These are phyloP conservation scores for Vulpes vulpes DNA, from an alignment of 2,113 vertebrate species.

Conservation along the genomic window DNA sequence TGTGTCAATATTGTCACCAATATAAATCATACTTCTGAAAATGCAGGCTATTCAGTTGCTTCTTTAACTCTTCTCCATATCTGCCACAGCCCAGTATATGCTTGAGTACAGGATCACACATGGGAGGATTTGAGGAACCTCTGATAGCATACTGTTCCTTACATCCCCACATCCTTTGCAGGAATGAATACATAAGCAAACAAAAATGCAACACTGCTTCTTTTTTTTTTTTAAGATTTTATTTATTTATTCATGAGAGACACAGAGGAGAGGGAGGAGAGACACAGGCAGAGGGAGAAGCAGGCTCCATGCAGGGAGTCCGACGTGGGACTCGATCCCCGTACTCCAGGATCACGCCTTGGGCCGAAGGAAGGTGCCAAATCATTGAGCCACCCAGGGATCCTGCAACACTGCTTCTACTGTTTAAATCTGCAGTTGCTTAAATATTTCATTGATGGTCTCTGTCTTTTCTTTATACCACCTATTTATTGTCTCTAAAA, in stretches of 20 bases:
- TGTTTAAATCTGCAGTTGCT: neutral
- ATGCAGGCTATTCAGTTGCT: neutral
- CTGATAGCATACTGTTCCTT: fast-evolving
- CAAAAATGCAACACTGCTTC: neutral
- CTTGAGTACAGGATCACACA: no score
- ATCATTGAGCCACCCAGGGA: no score
- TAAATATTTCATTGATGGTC: neutral
- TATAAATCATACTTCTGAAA: slow-evolving; percentile 40
- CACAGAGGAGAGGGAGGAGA: no score
- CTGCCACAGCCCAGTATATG: neutral
- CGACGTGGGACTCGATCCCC: no score
- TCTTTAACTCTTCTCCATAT: neutral
- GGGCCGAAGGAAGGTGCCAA: no score
- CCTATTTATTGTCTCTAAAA: neutral
- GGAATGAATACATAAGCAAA: neutral
- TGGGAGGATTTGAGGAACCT: neutral
- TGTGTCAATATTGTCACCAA: neutral
- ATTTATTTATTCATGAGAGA: no score
- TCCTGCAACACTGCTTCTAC: neutral
- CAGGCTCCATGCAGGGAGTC: no score
- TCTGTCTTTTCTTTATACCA: neutral
- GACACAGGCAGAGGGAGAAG: no score
- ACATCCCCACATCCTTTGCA: neutral
- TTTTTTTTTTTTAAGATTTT: no score
- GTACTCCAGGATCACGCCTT: no score